Base-by-base conservation (phyloP, 2,113 vertebrate species). In the Fukomys damarensis region DNA sequence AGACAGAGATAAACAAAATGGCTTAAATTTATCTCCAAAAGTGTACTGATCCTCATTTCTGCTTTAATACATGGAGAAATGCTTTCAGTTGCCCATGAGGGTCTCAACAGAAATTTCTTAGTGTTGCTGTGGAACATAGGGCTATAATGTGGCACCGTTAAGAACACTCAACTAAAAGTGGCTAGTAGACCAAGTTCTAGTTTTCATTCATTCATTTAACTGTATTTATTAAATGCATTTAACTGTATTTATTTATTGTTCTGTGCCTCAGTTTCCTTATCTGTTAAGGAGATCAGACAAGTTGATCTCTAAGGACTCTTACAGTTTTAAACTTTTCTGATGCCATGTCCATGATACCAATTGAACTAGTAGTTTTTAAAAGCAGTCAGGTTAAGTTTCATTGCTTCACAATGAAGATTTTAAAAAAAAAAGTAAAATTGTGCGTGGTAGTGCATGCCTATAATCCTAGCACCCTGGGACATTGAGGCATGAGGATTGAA, bases 291-390 rank as follows among this genome's bases (percentile, higher is more conserved):
- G 20, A 26, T 91, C 66, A 66, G 54, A 20, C n/a, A 59, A 28
- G 6, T 9, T 58, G 19, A 52, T 92, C 49, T 86, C 24, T 26
- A 24, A 72, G 32, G 43, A 93, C 59, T 11, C 22, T 81, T 77
- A 26, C 54, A 95, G 56, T 68, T 94, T 65, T 88, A 70, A 81
- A 74, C 89, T 74, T 61, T 28, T 94, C 56, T 90, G 56, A 96
- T 88, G 19, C 65, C 65, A n/a, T 77, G n/a, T 77, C 13, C 59
- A 86, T 17, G 30, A 58, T 74, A 54, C 20, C 61, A 84, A 14
- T 66, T 91, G 38, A 38, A 61, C 68, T 90, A 95, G 58, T 70
- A 41, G 9, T 68, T 81, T 52, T 30, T 59, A 82, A 87, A 95
- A 94, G 46, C 22, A 74, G 3, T 89, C 1, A 10, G 49, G 54